Conservation (phyloP, 2,113 vertebrate genomes). For the Lepisosteus oculatus region DNA sequence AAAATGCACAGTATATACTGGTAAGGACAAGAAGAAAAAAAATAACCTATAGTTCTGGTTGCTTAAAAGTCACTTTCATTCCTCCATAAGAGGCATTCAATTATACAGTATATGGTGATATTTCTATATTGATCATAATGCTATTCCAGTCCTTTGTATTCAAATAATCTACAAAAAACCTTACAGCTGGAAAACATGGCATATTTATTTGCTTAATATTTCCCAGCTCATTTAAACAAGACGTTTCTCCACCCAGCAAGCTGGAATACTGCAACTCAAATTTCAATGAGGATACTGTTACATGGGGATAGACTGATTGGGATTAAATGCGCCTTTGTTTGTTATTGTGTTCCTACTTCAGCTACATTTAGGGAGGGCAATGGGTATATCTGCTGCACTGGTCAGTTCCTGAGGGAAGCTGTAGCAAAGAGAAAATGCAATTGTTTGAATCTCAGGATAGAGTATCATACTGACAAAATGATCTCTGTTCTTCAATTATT, state of each 20-base stretch:
- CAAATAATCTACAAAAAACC: background rate
- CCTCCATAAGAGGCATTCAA: no score
- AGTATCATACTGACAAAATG: background rate
- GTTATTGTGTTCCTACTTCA: background rate
- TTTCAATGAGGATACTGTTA: conserved; percentile 7
- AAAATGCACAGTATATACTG: conserved; percentile 39
- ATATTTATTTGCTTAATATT: background rate
- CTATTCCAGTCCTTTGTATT: no score
- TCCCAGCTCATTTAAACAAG: background rate
- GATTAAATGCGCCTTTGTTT: conserved; percentile 7
- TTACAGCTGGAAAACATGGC: background rate
- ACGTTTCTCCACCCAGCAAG: conserved; percentile 4
- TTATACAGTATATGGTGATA: no score
- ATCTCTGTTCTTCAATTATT: background rate
- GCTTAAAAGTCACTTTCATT: no score
- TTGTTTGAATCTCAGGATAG: background rate
- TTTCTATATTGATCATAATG: no score
- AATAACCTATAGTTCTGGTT: no score
- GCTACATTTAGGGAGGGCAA: background rate
- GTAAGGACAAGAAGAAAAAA: no score
- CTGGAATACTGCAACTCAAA: background rate
- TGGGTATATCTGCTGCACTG: background rate
- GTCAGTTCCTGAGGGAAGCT: background rate
- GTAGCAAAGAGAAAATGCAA: background rate
- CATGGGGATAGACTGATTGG: background rate